Percentiles rank a stretch among this genome's conserved stretches.
Conservation (phyloP, 2,888 invertebrate genomes). For the Lordiphosa fenestrarum region DNA sequence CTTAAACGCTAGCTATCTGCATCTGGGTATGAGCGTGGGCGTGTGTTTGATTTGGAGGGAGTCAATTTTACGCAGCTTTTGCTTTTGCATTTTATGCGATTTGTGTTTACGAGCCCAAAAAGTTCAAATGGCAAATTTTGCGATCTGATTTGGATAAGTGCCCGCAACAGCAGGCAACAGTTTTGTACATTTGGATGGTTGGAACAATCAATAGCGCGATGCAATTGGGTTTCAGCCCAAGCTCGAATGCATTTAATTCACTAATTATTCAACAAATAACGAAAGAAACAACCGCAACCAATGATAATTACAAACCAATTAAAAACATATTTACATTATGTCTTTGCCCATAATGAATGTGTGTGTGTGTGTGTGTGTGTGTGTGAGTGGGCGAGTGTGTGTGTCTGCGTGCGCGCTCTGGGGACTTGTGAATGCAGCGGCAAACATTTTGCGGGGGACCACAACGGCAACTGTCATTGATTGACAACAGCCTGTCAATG, state of each 20-base stretch:
- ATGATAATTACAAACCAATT: conserved; percentile 69
- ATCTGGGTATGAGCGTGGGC: conserved; percentile 14
- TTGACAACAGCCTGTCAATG: conserved; percentile 46
- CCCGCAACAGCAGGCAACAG: conserved; percentile 54
- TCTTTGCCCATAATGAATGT: conserved; percentile 27
- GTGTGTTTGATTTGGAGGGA: neutral
- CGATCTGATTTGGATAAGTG: conserved; percentile 46
- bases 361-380: conserved; percentile 9
- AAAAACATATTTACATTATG: conserved; percentile 58
- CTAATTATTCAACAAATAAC: conserved; percentile 58
- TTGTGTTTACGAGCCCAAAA: conserved; percentile 9
- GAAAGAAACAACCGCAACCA: conserved; percentile 46
- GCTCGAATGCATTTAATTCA: conserved; percentile 46
- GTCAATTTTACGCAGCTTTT: conserved; percentile 66
- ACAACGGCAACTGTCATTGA: conserved; percentile 38
- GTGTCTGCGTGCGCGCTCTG: neutral
- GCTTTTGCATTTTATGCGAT: conserved; percentile 59
- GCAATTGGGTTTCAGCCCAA: conserved; percentile 2
- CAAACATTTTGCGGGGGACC: conserved; percentile 43
- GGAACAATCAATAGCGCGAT: neutral
- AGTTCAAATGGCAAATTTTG: conserved; percentile 17
- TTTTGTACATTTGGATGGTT: conserved; percentile 20
- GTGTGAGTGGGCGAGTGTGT: too few species aligned
- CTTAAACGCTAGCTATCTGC: conserved; percentile 40
- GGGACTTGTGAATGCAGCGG: conserved; percentile 14